Evolutionary conservation across 1,140 invertebrate species (phyloP).

Genomic region (Arctopsyche grandis): DNA sequence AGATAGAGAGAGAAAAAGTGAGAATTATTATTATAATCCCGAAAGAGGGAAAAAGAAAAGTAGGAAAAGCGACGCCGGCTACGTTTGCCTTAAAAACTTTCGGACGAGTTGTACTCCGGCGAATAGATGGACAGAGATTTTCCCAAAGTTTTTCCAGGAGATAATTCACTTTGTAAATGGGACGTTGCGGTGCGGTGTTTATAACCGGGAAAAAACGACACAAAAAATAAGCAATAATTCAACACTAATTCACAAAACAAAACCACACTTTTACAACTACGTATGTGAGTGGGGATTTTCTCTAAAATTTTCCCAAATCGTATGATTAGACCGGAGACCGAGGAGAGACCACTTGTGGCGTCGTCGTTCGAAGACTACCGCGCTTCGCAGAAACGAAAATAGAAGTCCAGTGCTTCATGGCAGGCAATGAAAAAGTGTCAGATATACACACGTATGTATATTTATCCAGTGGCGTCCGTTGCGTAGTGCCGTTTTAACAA

Average conservation of each 20-base stretch:
- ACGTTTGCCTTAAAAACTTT: conserved; percentile 4
- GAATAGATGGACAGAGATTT: conserved; percentile 9
- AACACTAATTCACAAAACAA: too few species aligned
- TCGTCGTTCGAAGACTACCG: conserved; percentile 25
- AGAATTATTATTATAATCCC: conserved; percentile 25
- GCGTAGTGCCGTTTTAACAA: not conserved
- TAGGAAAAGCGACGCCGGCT: not conserved
- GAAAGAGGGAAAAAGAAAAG: not conserved
- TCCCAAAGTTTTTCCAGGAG: conserved; percentile 10
- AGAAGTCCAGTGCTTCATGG: conserved; percentile 35
- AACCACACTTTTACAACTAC: too few species aligned
- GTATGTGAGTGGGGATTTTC: too few species aligned
- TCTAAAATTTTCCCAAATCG: too few species aligned
- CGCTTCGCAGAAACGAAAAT: conserved; percentile 40
- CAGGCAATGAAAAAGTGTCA: conserved; percentile 33
- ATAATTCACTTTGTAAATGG: conserved; percentile 19
- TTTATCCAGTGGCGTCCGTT: conserved; percentile 11
- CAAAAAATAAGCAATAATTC: not conserved
- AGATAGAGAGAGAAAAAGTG: not conserved
- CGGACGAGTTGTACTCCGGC: not conserved
- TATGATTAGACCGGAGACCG: not conserved
- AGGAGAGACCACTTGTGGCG: conserved; percentile 31
- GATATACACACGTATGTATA: conserved; percentile 2
- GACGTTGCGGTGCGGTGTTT: not conserved
- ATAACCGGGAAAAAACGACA: not conserved